Base-by-base conservation (phyloP, 1,140 invertebrate species). In the Brachionus calyciflorus region DNA sequence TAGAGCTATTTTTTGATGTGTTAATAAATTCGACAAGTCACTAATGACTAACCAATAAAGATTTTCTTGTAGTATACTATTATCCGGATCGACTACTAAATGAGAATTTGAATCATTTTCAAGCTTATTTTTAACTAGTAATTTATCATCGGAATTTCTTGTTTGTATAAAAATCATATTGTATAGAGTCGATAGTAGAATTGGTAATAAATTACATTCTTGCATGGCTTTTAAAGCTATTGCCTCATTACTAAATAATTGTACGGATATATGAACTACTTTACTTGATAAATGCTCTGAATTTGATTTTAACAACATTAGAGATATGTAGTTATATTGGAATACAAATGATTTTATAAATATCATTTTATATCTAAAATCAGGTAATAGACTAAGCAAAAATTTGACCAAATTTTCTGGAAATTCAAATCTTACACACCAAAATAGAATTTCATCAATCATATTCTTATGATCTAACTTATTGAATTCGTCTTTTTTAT, bases 11-110 rank as follows among this genome's bases (percentile, higher is more conserved):
- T 90, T 91, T 79, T 90, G 88, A 84, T 98, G 95, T 0, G 93
- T 93, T 1, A 98, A 87, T n/a, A 98, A 91, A 84, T 97, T 98
- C 82, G 96, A 97, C 41, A 98, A 89, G 87, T 98, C 95, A 0
- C 93, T 96, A 41, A 98, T 93, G 2, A 97, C 87, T 10, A 95
- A 94, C 94, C 94, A 98, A 85, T 96, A 98, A 86, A 93, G 96
- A 85, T 98, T 95, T 81, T 96, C 92, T 84, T 93, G 95, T 92
- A 98, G 96, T 4, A 96, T 91, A 78, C 90, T 88, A 78, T 91
- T 88, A 12, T 89, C 91, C 83, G 94, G 97, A 81, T 96, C 93
- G 6, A 76, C 73, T 12, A 76, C 49, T n/a, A 76, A 48, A 57
- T 60, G 49, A 10, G 14, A 7, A 37, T 55, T 57, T 6, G 55